phyloP scores from a whole-genome alignment of 2,797 vertebrate species.

The Microctenopoma lineatum region DNA sequence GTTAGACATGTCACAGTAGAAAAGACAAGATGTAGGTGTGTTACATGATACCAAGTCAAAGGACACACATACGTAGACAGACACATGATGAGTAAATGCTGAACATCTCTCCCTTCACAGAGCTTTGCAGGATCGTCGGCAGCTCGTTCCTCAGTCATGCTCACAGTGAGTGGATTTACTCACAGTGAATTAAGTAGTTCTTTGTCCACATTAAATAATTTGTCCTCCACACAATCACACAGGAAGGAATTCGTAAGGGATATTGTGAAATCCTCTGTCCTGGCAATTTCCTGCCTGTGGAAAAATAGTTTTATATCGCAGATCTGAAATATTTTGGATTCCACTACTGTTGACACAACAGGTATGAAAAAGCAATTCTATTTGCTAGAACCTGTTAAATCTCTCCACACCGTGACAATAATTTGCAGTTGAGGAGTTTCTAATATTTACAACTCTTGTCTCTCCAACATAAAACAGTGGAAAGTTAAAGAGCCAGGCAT shows the following conservation, averaged over 20 bases:
- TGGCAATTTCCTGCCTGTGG: conserved; percentile 49
- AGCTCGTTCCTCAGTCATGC: conserved; percentile 12
- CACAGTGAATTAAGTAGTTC: background rate
- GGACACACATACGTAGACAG: background rate
- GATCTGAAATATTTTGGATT: conserved; percentile 14
- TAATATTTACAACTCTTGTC: conserved; percentile 38
- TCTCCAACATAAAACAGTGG: conserved; percentile 32
- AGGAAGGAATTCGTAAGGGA: conserved; percentile 13
- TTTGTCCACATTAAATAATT: conserved; percentile 29
- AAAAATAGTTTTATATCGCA: background rate
- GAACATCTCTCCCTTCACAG: conserved; percentile 7
- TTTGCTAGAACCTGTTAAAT: conserved; percentile 2
- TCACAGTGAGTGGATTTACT: conserved; percentile 17
- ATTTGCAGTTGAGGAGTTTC: conserved; percentile 1
- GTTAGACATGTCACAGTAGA: conserved; percentile 59
- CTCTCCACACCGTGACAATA: background rate
- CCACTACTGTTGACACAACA: conserved; percentile 8
- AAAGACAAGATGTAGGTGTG: conserved; percentile 23
- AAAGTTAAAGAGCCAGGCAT: conserved; percentile 38
- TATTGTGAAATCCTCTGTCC: conserved; percentile 40
- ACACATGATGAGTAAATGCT: conserved; percentile 6
- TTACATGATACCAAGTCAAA: conserved; percentile 17
- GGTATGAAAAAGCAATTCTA: conserved; percentile 4
- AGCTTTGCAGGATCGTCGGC: conserved; percentile 14
- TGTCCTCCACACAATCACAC: conserved; percentile 17